A percentile compares a stretch with the other conserved stretches of the same genome.
Evolutionary conservation across 2,113 vertebrate species (phyloP).

Genomic region (Puffinus mauretanicus): DNA sequence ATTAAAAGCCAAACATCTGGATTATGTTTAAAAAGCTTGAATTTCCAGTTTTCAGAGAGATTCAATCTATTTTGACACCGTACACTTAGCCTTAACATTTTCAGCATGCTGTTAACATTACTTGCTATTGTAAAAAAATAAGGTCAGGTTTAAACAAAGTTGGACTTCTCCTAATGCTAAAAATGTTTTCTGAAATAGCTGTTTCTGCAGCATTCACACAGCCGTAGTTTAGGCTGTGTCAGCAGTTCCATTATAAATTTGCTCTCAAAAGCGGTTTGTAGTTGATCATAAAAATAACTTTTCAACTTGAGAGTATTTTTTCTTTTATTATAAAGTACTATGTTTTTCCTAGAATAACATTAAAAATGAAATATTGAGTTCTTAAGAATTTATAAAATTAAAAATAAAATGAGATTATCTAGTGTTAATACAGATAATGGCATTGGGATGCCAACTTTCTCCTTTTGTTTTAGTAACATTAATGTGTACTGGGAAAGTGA

Average conservation of each 20-base stretch:
- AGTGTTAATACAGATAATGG: not conserved
- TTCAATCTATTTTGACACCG: constrained; percentile 77
- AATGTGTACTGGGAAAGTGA: not conserved
- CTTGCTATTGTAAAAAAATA: constrained; percentile 71
- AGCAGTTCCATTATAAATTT: constrained; percentile 68
- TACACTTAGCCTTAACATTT: constrained; percentile 75
- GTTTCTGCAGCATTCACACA: constrained; percentile 41
- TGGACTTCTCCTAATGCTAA: constrained; percentile 61
- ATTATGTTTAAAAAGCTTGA: constrained; percentile 77
- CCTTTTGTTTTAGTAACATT: not conserved
- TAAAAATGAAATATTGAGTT: not conserved
- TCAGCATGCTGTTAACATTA: constrained; percentile 76
- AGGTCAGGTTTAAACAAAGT: constrained; percentile 70
- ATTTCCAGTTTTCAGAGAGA: constrained; percentile 75
- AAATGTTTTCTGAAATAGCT: constrained; percentile 71
- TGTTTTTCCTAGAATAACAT: not conserved
- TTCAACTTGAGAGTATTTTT: not conserved
- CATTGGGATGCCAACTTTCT: not conserved
- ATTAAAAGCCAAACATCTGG: constrained; percentile 83
- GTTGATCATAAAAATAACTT: constrained; percentile 56
- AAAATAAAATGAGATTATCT: not conserved
- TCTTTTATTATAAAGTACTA: not conserved
- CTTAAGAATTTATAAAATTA: not conserved
- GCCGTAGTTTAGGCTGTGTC: constrained; percentile 51
- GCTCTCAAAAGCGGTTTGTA: constrained; percentile 44